A percentile compares a stretch with the other conserved stretches of the same genome.
phyloP scores from a whole-genome alignment of 2,797 vertebrate species.

The Babyrousa celebensis region DNA sequence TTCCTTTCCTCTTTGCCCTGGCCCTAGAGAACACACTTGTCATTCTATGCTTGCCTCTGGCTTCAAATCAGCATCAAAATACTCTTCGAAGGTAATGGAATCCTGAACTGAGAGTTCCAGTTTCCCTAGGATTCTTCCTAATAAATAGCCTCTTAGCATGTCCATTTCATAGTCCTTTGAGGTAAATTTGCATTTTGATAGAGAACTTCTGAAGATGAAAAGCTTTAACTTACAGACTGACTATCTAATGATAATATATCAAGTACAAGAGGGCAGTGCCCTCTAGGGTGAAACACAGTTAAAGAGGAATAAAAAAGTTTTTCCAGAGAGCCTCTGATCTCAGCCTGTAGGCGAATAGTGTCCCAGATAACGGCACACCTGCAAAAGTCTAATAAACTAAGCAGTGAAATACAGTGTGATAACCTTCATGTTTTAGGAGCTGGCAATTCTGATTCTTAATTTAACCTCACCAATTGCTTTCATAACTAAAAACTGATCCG shows the following conservation, averaged over 20 bases:
- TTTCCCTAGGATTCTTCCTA: slow-evolving; percentile 53
- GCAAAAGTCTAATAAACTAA: neutral
- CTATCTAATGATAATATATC: slow-evolving; percentile 40
- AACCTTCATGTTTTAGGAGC: neutral
- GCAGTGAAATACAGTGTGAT: neutral
- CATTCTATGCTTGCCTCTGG: slow-evolving; percentile 52
- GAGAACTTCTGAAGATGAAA: slow-evolving; percentile 69
- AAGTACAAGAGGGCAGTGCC: neutral
- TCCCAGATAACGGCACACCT: neutral
- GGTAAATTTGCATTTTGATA: slow-evolving; percentile 78
- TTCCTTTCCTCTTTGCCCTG: slow-evolving; percentile 17
- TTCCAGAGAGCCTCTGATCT: slow-evolving; percentile 18
- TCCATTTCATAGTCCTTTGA: neutral
- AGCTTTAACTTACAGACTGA: slow-evolving; percentile 24
- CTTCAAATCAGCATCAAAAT: slow-evolving; percentile 65
- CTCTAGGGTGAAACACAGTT: slow-evolving; percentile 53
- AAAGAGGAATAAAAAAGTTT: neutral
- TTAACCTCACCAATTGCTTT: neutral
- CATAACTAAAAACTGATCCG: neutral
- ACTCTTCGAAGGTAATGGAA: slow-evolving; percentile 56
- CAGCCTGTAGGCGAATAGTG: neutral
- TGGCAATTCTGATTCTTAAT: neutral
- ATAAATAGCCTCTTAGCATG: slow-evolving; percentile 54
- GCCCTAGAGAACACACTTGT: slow-evolving; percentile 58
- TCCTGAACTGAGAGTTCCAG: neutral